A percentile compares a stretch with the other conserved stretches of the same genome.
Conservation (phyloP, 2,113 vertebrate genomes). For the Corythaixoides concolor region DNA sequence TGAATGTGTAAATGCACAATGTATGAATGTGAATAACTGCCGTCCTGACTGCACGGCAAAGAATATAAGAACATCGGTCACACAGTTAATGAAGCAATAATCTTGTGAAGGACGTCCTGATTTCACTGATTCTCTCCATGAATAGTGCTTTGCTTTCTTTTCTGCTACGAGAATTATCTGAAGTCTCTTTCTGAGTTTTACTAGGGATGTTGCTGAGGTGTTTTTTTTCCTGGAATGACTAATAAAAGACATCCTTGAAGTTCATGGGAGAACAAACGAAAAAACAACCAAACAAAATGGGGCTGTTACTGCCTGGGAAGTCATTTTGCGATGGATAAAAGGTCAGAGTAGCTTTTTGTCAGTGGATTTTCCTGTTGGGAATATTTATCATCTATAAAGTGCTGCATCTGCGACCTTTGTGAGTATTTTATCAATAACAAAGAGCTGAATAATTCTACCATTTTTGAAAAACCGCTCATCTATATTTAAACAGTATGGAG, state of each 20-base stretch:
- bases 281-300: background rate
- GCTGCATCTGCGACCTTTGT: conserved; percentile 63
- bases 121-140: background rate
- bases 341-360: conserved; percentile 57
- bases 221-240: background rate
- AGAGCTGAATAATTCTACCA: conserved; percentile 60
- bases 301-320: conserved; percentile 49
- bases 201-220: background rate
- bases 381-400: conserved; percentile 65
- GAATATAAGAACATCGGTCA: background rate
- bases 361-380: conserved; percentile 50
- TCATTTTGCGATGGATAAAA: conserved; percentile 51
- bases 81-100: background rate
- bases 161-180: background rate
- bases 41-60: background rate
- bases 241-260: conserved; percentile 61
- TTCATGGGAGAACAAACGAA: conserved; percentile 32
- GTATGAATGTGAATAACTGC: background rate
- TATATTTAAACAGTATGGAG: conserved; percentile 66
- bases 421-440: conserved; percentile 68
- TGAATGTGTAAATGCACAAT: background rate
- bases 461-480: conserved; percentile 57
- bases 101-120: background rate
- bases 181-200: background rate
- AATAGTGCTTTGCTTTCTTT: background rate